Base-by-base conservation (phyloP, 2,113 vertebrate species). In the Callaeas wilsoni region DNA sequence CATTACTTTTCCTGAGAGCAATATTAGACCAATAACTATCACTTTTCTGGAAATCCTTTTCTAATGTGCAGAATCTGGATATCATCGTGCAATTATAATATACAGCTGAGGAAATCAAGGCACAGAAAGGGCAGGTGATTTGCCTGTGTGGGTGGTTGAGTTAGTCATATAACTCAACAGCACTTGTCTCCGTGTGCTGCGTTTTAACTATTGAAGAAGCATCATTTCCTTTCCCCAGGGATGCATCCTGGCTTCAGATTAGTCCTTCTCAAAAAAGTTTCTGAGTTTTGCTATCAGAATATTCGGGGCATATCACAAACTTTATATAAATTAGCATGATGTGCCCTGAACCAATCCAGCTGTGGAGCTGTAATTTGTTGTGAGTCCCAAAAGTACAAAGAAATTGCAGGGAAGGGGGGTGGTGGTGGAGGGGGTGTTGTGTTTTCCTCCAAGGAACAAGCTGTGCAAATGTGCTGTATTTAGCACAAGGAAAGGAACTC, bases 21-120 rank as follows among this genome's bases (percentile, higher is more conserved):
- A 29, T 22, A 32, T 73, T 74, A 59, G 42, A 83, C 73, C 47
- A 84, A n/a, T 89, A 90, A 76, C 1, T 8, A 37, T 64, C 21
- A 23, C 33, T 92, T 90, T 83, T 76, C 79, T 63, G 46, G 71
- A 74, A 97, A 70, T 83, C 39, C 18, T 87, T 79, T 89, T 68
- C 33, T 57, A 85, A 77, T 67, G 63, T 33, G 32, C 30, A 62
- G 84, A 76, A 67, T 52, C 44, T 77, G 78, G 57, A 37, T 70
- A 74, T 87, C 82, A 83, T 69, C 17, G 67, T 70, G 59, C 39
- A 63, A 75, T 93, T 89, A 74, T 42, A 71, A 89, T 74, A 52
- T 87, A 75, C 60, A 89, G 39, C 56, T 55, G 20, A 91, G 90
- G 85, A 90, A 78, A 83, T 44, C 35, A 86, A 90, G 67, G 63